phyloP scores from a whole-genome alignment of 1,140 invertebrate species.

The Drosophila jambulina region DNA sequence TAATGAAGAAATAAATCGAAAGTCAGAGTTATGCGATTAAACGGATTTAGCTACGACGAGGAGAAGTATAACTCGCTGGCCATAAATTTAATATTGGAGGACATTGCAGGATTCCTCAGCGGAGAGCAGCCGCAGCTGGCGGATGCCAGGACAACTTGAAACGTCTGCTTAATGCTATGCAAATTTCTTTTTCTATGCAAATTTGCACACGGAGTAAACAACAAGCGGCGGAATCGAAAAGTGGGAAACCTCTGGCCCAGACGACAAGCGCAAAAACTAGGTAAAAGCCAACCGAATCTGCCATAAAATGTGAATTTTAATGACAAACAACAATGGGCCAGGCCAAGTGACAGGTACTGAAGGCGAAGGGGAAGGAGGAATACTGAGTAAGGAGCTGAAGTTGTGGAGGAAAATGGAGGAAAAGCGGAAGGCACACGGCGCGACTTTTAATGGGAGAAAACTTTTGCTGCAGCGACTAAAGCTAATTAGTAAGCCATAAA shows the following conservation, averaged over 20 bases:
- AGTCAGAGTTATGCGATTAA: slow-evolving; percentile 31
- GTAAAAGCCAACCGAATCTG: slow-evolving; percentile 51
- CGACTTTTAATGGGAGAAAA: slow-evolving; percentile 50
- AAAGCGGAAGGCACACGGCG: slow-evolving; percentile 11
- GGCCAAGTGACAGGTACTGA: not conserved
- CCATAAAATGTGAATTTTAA: slow-evolving; percentile 60
- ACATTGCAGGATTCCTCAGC: not conserved
- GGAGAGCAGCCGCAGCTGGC: slow-evolving; percentile 29
- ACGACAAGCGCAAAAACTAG: slow-evolving; percentile 27
- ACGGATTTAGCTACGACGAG: slow-evolving; percentile 13
- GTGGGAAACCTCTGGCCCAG: slow-evolving; percentile 27
- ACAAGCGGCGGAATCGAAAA: slow-evolving; percentile 50
- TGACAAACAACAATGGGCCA: slow-evolving; percentile 27
- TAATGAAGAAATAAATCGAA: slow-evolving; percentile 7
- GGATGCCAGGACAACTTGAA: slow-evolving; percentile 48
- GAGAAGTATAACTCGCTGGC: not conserved
- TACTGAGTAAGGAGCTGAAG: not conserved
- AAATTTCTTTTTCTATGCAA: slow-evolving; percentile 79
- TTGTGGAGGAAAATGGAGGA: not conserved
- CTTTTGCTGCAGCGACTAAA: slow-evolving; percentile 48
- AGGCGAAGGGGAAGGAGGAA: not conserved
- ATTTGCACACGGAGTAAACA: slow-evolving; percentile 67
- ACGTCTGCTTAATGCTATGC: slow-evolving; percentile 77
- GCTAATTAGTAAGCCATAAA: slow-evolving; percentile 57
- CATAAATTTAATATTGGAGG: slow-evolving; percentile 39